Conservation (phyloP, 2,113 vertebrate species). For the Trematomus loennbergii region DNA sequence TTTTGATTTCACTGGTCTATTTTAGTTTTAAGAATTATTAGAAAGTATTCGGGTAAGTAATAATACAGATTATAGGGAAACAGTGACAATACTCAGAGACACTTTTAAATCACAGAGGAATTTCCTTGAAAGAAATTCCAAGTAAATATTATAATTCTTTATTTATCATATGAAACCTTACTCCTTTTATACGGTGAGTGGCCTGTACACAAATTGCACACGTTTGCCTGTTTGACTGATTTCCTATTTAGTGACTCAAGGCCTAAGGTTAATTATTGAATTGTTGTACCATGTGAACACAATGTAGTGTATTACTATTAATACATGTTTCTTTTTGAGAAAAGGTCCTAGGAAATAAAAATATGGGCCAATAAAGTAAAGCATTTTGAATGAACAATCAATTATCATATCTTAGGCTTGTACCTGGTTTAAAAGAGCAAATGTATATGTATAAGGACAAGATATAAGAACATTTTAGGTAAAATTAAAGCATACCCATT, state of each 20-base stretch:
- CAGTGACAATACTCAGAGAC: background rate
- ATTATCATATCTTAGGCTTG: background rate
- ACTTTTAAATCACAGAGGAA: background rate
- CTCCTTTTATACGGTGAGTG: background rate
- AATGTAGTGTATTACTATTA: background rate
- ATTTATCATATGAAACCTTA: background rate
- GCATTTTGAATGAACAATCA: background rate
- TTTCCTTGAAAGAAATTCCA: background rate
- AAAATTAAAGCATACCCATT: slow-evolving; percentile 12
- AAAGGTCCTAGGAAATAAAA: background rate
- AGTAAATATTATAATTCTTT: background rate
- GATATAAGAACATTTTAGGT: slow-evolving; percentile 17
- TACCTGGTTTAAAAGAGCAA: background rate
- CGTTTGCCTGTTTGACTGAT: background rate
- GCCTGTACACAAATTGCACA: background rate
- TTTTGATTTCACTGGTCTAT: background rate
- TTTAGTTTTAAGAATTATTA: background rate
- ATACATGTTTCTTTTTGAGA: background rate
- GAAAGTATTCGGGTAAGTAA: background rate
- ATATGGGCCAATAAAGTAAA: background rate
- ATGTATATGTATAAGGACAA: background rate
- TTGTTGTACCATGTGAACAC: background rate
- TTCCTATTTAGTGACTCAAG: background rate
- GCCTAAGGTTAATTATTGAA: background rate
- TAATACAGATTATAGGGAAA: background rate